These are phyloP conservation scores for Desoria tigrina DNA, from an alignment of 2,888 invertebrate species.

Conservation along the genomic window DNA sequence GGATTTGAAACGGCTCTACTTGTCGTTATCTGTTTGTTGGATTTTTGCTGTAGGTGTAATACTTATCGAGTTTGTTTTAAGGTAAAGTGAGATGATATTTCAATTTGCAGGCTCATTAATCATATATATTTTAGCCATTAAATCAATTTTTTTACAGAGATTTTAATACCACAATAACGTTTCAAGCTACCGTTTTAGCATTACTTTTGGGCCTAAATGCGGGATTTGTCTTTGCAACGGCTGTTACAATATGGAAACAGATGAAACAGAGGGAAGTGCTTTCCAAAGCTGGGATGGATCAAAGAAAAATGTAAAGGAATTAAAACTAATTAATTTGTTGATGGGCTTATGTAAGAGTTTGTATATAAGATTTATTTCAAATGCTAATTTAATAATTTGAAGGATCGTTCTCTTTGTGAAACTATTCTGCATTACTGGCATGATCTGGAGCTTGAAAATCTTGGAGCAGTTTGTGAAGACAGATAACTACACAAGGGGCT, in stretches of 20 bases:
- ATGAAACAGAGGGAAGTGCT: neutral
- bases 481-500: neutral
- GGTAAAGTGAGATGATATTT: no score
- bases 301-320: no score
- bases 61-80: no score
- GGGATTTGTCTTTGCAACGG: neutral
- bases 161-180: no score
- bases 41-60: no score
- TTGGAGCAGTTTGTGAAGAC: neutral
- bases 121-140: neutral
- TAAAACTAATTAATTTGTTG: neutral
- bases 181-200: no score
- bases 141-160: neutral
- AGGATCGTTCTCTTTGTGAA: neutral
- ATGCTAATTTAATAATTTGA: no score
- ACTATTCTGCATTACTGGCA: slow-evolving; percentile 4
- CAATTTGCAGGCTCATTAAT: no score
- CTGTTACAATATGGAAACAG: neutral
- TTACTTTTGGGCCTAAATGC: neutral
- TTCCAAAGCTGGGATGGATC: no score
- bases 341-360: neutral
- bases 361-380: no score
- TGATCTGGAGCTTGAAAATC: slow-evolving; percentile 1
- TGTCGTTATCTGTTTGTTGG: no score
- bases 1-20: no score